Evolutionary conservation across 2,797 vertebrate species (phyloP), one percentile per base, ranked within the genome.

Genomic region (Cercopithecus neglectus): DNA sequence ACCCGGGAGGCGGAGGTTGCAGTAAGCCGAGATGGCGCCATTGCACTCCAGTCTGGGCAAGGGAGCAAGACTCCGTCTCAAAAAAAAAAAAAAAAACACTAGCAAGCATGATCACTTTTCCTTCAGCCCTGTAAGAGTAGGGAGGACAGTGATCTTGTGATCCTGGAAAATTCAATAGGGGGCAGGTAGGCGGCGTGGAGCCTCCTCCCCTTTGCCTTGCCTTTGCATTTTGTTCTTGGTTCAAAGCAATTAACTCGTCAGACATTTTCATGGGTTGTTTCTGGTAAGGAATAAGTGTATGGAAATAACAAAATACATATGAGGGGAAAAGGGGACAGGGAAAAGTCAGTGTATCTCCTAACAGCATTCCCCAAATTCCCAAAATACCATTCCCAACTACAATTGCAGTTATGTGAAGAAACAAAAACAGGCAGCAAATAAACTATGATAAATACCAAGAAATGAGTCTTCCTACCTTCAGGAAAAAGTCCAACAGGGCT

Each of bases 331-430:
- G 10, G 8, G 44, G 26, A 80, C 2, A 30, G 8, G 2, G 5
- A 28, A 41, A 8, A 85, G n/a, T 72, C 46, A 21, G 53, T 5
- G 33, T 57, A 5, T 16, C 30, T 57, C 83, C 70, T 39, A 72
- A 61, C 16, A 50, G 85, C 85, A 57, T 90, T 91, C 91, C 83
- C 78, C 83, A n/a, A 88, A 94, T 92, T 94, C 95, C 79, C 89
- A 79, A 92, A 93, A 96, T 96, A 48, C 91, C 82, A 95, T 92
- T 91, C 70, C 41, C 93, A 95, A 72, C 41, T 61, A n/a, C 75
- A 91, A 55, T 16, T 36, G 84, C 67, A 93, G 84, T 85, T 84
- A 91, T 75, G 84, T 79, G 44, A 92, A 91, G 82, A 96, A 96
- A 94, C 72, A 96, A 96, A 87, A 92, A 92, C 61, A 94, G 87